Evolutionary conservation across 2,797 vertebrate genomes (phyloP), one percentile per base, ranked within the genome.

Genomic region (Rhyacichthys aspro): DNA sequence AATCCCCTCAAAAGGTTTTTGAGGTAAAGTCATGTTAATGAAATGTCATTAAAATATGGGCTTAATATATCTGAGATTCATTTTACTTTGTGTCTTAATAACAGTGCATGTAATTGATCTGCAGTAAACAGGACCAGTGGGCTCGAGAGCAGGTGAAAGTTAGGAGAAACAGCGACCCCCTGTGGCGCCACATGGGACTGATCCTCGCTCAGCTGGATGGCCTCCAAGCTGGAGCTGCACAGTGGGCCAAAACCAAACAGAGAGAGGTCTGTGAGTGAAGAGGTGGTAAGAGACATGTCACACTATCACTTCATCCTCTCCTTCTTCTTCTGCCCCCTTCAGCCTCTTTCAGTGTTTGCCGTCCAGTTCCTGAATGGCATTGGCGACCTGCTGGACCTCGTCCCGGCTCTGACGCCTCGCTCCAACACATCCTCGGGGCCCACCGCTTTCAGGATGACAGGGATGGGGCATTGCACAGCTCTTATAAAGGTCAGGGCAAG

Each of bases 401-500:
- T 96, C 88, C 94, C 94, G 58, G 87, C 92, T 6, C 80, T 97
- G 50, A 92, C 87, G 19, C 81, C 78, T 38, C 80, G 67, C 37
- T 79, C 75, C 76, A 87, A 86, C 77, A 84, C 76, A 67, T 85
- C 89, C 47, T 15, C 70, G 3, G 77, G 78, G 55, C 2, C 70
- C 2, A 43, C 70, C 0, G 15, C 76, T 47, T 86, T 86, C 70
- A 91, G 91, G 44, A 90, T 89, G 70, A 94, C 93, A 85, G 93
- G 93, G 68, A 95, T 95, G 93, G 94, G 95, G 72, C 95, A 96
- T 82, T 97, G 95, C 82, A 96, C 95, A 23, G 95, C 94, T 52
- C 93, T 97, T n/a, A 95, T 97, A 82, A 97, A 97, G 94, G 96
- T 96, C 54, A 92, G 90, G 55, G 59, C 19, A 53, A 78, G 54